Evolutionary conservation across 2,113 vertebrate species (phyloP).

Genomic region (Callopanchax toddi): DNA sequence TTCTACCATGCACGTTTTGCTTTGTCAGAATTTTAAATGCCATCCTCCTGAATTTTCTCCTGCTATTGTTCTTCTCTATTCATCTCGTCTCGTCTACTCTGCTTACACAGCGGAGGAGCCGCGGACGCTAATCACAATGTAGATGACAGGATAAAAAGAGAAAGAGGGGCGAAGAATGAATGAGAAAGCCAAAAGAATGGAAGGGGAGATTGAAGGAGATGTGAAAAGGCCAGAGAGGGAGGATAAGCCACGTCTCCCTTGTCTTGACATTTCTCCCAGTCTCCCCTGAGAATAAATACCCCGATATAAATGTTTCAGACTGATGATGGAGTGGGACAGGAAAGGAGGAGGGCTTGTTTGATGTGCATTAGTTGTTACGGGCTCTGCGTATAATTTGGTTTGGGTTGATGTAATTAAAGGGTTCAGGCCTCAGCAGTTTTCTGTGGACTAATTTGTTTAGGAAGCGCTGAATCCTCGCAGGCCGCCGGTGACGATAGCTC

Average conservation of each 20-base stretch:
- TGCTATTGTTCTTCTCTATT: slow-evolving; percentile 26
- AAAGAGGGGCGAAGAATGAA: slow-evolving; percentile 33
- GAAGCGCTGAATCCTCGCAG: slow-evolving; percentile 39
- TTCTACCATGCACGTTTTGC: slow-evolving; percentile 4
- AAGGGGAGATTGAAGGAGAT: slow-evolving; percentile 41
- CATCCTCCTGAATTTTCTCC: slow-evolving; percentile 20
- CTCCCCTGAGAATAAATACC: slow-evolving; percentile 52
- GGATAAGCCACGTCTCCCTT: slow-evolving; percentile 56
- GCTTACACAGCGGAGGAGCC: slow-evolving; percentile 49
- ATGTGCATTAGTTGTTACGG: slow-evolving; percentile 58
- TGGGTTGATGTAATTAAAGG: slow-evolving; percentile 68
- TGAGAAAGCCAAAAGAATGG: slow-evolving; percentile 28
- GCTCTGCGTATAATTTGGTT: slow-evolving; percentile 53
- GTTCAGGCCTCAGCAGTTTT: slow-evolving; percentile 62
- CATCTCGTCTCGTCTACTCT: slow-evolving; percentile 26
- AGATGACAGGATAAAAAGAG: slow-evolving; percentile 68
- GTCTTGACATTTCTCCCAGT: slow-evolving; percentile 69
- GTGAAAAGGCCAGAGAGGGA: slow-evolving; percentile 52
- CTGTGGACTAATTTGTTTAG: slow-evolving; percentile 66
- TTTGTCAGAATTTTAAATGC: slow-evolving; percentile 29
- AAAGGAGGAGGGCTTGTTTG: slow-evolving; percentile 31
- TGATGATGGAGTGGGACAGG: slow-evolving; percentile 39
- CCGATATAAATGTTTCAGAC: slow-evolving; percentile 51
- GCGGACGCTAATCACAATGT: slow-evolving; percentile 40
- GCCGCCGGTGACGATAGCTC: slow-evolving; percentile 19